Conservation (phyloP, 2,888 invertebrate genomes). For the Ernsta delagoae region DNA sequence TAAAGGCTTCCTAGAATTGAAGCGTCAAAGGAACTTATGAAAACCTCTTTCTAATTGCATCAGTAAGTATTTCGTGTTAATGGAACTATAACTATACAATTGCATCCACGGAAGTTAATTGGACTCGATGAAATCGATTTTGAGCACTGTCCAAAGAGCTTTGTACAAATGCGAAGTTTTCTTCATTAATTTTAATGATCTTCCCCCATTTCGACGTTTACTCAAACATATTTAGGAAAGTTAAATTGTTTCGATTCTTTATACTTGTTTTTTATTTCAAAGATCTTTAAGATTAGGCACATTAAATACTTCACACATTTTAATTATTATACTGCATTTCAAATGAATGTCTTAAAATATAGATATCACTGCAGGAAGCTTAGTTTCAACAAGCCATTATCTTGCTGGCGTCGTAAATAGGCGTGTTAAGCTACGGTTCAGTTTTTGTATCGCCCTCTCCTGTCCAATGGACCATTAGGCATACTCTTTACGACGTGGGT, state of each 20-base stretch:
- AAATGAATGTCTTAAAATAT: too few species aligned
- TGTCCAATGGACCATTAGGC: constrained; percentile 3
- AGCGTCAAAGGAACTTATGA: constrained; percentile 4
- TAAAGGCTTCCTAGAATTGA: constrained; percentile 6
- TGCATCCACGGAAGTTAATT: constrained; percentile 21
- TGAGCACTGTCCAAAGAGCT: constrained; percentile 14
- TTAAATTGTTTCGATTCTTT: too few species aligned
- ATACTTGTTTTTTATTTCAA: too few species aligned
- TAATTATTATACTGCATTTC: too few species aligned
- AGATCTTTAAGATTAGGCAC: too few species aligned
- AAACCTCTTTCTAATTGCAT: neutral
- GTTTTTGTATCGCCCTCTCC: neutral
- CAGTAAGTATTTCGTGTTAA: neutral
- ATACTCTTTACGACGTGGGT: constrained; percentile 41
- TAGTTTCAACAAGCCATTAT: neutral
- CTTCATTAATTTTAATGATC: constrained; percentile 1
- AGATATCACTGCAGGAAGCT: too few species aligned
- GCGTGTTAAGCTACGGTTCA: neutral
- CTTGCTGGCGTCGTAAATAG: neutral
- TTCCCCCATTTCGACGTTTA: too few species aligned
- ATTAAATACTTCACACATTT: too few species aligned
- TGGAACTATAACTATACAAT: neutral
- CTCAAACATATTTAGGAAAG: too few species aligned
- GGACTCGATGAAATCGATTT: constrained; percentile 18
- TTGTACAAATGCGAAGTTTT: constrained; percentile 11